phyloP scores from a whole-genome alignment of 2,888 invertebrate species.

The Lottia scabra region DNA sequence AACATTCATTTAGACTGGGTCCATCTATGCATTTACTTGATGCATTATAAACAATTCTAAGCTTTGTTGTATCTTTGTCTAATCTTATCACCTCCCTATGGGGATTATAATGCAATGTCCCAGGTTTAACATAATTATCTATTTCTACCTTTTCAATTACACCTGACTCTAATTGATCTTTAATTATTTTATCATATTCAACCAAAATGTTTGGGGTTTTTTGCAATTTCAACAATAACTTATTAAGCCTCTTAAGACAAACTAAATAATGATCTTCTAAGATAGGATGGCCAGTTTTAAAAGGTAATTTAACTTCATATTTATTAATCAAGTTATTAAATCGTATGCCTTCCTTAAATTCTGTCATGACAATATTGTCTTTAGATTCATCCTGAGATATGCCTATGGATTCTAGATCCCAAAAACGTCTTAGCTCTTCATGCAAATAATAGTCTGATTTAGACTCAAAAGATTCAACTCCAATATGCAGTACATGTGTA shows the following conservation, averaged over 20 bases:
- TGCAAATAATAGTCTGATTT: neutral
- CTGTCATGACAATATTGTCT: neutral
- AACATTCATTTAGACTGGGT: neutral
- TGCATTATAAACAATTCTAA: neutral
- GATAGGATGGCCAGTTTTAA: neutral
- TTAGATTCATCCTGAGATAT: neutral
- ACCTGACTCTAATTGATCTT: neutral
- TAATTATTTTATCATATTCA: neutral
- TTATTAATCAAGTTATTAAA: neutral
- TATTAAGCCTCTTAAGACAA: neutral
- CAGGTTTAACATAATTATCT: neutral
- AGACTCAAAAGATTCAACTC: neutral
- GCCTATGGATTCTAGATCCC: neutral
- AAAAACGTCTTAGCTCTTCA: neutral
- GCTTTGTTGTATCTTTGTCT: neutral
- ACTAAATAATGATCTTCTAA: neutral
- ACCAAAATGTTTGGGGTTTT: neutral
- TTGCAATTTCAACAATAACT: neutral
- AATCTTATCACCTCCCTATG: neutral
- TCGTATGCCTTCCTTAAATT: neutral
- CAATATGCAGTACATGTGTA: neutral
- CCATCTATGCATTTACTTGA: neutral
- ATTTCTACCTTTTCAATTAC: neutral
- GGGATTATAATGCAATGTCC: neutral
- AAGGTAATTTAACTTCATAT: neutral